These are phyloP conservation scores for Leptobrachium leishanense DNA, from an alignment of 2,113 vertebrate species.

Conservation along the genomic window DNA sequence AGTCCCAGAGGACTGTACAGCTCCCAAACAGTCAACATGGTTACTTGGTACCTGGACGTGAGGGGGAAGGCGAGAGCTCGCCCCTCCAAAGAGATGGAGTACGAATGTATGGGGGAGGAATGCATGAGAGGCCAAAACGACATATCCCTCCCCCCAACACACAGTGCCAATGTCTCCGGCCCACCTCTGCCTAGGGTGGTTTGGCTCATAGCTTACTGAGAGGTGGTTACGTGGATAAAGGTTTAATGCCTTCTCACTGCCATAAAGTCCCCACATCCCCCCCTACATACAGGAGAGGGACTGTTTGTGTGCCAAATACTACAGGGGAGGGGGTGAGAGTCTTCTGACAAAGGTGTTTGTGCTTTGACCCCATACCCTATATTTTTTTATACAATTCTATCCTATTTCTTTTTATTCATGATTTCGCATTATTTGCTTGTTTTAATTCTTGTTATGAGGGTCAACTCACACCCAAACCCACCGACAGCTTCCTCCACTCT, in stretches of 20 bases:
- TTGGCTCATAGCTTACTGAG: not conserved
- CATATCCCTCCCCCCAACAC: conserved; percentile 11
- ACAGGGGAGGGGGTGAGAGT: conserved; percentile 11
- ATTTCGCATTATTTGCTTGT: conserved; percentile 38
- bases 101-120: conserved; percentile 28
- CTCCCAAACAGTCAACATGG: conserved; percentile 10
- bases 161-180: conserved; percentile 38
- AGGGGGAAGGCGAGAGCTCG: not conserved
- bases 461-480: no score
- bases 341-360: not conserved
- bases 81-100: conserved; percentile 5
- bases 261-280: conserved; percentile 10
- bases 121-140: conserved; percentile 30
- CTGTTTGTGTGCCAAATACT: conserved; percentile 47
- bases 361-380: not conserved
- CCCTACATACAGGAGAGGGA: conserved; percentile 2
- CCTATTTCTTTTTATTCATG: conserved; percentile 35
- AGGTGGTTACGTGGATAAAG: not conserved
- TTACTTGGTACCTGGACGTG: not conserved
- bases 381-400: not conserved
- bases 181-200: not conserved
- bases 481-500: no score
- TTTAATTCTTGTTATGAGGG: no score
- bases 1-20: conserved; percentile 20
- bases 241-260: conserved; percentile 19